These are phyloP conservation scores for Lateolabrax maculatus DNA, from an alignment of 2,797 vertebrate genomes.

Conservation along the genomic window DNA sequence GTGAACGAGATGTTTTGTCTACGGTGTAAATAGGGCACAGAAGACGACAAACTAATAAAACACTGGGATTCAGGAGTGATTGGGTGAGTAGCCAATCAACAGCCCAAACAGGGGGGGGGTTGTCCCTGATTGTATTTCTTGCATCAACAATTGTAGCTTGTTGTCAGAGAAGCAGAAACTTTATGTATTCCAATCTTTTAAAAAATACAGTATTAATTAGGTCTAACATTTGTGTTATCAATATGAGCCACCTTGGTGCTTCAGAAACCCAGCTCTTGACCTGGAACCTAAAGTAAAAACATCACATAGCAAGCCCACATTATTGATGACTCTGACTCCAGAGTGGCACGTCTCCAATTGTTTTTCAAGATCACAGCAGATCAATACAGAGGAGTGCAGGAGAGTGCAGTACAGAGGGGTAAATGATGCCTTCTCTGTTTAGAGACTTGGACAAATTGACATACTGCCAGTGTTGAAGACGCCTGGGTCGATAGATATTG, in stretches of 20 bases:
- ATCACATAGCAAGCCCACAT: constrained; percentile 42
- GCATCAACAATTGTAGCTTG: no score
- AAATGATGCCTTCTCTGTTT: constrained; percentile 80
- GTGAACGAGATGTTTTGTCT: no score
- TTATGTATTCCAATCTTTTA: no score
- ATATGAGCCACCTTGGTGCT: not conserved
- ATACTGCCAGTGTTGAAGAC: constrained; percentile 71
- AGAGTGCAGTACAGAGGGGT: constrained; percentile 57
- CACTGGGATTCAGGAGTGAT: no score
- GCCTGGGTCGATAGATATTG: constrained; percentile 67
- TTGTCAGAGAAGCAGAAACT: no score
- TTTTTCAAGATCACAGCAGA: constrained; percentile 72
- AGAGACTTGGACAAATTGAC: constrained; percentile 77
- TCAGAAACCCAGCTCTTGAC: not conserved
- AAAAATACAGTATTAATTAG: no score
- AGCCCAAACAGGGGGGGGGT: no score
- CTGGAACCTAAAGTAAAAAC: not conserved
- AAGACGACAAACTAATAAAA: no score
- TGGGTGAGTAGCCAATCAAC: no score
- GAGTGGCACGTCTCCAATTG: constrained; percentile 73
- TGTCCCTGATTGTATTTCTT: no score
- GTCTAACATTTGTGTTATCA: no score
- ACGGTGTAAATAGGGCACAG: no score
- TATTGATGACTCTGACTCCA: constrained; percentile 69
- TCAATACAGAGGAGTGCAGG: constrained; percentile 72